phyloP scores from a whole-genome alignment of 2,113 vertebrate species.

The Pangasianodon hypophthalmus region DNA sequence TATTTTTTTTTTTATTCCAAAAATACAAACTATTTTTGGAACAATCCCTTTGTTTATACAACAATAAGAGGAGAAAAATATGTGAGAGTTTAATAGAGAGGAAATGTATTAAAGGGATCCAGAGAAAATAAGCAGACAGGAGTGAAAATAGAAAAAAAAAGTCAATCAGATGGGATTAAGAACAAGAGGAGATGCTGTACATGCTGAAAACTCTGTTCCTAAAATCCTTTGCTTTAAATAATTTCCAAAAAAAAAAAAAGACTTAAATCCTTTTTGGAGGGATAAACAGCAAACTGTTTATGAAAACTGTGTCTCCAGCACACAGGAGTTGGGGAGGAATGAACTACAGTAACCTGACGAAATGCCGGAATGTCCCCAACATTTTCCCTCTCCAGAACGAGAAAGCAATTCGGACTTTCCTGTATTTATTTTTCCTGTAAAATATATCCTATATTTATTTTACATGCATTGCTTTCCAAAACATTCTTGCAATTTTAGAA shows the following conservation, averaged over 20 bases:
- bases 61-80: background rate
- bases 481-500: background rate
- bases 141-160: background rate
- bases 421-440: too few relatives aligned
- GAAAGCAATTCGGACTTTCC: background rate
- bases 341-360: constrained; percentile 65
- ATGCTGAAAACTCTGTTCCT: background rate
- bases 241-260: background rate
- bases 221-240: constrained; percentile 23
- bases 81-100: background rate
- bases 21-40: background rate
- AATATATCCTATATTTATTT: background rate
- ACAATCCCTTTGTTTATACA: background rate
- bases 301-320: background rate
- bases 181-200: background rate
- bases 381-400: background rate
- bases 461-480: too few relatives aligned
- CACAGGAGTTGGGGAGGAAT: constrained; percentile 59
- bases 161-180: background rate
- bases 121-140: background rate
- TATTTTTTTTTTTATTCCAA: background rate
- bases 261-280: background rate
- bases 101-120: background rate
- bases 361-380: background rate
- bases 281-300: constrained; percentile 66